A percentile compares a stretch with the other conserved stretches of the same genome.
Conservation (phyloP, 2,888 invertebrate species). For the Parochlus steinenii region DNA sequence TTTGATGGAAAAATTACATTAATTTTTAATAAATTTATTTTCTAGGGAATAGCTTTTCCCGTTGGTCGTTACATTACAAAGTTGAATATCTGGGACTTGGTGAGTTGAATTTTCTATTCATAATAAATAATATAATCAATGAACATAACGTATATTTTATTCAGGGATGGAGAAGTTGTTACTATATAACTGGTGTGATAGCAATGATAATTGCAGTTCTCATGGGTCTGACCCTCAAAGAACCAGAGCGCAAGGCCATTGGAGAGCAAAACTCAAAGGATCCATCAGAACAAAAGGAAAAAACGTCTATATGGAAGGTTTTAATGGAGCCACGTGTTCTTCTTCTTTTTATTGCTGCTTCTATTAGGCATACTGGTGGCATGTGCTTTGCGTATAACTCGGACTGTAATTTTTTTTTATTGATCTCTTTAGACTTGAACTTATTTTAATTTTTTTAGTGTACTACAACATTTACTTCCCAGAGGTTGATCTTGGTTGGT, state of each 20-base stretch:
- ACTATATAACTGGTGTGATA: conserved; percentile 61
- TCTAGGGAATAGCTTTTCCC: conserved; percentile 69
- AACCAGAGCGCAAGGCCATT: conserved; percentile 59
- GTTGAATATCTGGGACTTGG: conserved; percentile 55
- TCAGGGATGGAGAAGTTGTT: conserved; percentile 71
- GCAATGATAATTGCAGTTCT: conserved; percentile 53
- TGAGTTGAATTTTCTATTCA: conserved; percentile 25
- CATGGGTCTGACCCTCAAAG: conserved; percentile 57
- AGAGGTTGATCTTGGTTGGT: conserved; percentile 78
- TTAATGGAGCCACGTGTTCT: conserved; percentile 61
- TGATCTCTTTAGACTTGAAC: no score
- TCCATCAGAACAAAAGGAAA: conserved; percentile 31
- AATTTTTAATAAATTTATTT: not conserved
- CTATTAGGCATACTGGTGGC: conserved; percentile 76
- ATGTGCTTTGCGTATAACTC: conserved; percentile 87
- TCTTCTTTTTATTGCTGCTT: conserved; percentile 69
- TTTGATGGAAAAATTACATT: not conserved
- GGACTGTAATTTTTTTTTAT: conserved; percentile 61
- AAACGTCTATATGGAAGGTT: conserved; percentile 55
- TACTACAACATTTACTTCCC: conserved; percentile 73
- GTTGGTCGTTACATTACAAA: conserved; percentile 72
- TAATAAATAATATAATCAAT: not conserved
- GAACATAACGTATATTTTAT: conserved; percentile 11
- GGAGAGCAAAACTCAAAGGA: conserved; percentile 40
- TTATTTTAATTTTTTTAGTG: no score